phyloP scores from a whole-genome alignment of 2,888 invertebrate species.

The Melangyna quadrimaculata region DNA sequence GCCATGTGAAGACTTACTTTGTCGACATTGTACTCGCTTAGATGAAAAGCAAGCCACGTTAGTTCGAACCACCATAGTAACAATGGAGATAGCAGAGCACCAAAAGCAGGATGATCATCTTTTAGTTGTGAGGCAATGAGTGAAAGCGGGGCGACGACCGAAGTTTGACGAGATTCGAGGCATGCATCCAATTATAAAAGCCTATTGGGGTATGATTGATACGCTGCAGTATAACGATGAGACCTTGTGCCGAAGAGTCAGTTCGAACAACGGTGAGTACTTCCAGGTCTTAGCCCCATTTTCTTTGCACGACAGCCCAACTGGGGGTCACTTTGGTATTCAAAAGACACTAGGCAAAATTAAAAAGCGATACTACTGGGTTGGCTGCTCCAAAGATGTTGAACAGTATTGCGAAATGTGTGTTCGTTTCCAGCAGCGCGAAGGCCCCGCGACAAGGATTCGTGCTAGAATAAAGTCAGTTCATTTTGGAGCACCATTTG shows the following conservation, averaged over 20 bases:
- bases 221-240: not conserved
- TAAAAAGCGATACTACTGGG: not conserved
- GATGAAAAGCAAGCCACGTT: not conserved
- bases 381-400: not conserved
- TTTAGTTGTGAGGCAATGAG: not conserved
- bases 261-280: constrained; percentile 44
- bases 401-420: not conserved
- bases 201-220: not conserved
- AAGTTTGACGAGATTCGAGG: not conserved
- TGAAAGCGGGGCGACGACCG: not conserved
- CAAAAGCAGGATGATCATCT: not conserved
- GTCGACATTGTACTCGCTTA: not conserved
- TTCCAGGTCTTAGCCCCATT: not conserved
- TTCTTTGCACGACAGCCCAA: no score
- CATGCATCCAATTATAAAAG: not conserved
- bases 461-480: no score
- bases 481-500: no score
- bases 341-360: no score
- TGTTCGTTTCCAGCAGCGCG: not conserved
- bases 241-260: not conserved
- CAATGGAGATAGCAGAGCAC: not conserved
- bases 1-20: not conserved
- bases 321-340: no score
- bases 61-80: not conserved
- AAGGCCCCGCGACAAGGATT: not conserved